Evolutionary conservation across 2,113 vertebrate genomes (phyloP).

Genomic region (Nestor notabilis): DNA sequence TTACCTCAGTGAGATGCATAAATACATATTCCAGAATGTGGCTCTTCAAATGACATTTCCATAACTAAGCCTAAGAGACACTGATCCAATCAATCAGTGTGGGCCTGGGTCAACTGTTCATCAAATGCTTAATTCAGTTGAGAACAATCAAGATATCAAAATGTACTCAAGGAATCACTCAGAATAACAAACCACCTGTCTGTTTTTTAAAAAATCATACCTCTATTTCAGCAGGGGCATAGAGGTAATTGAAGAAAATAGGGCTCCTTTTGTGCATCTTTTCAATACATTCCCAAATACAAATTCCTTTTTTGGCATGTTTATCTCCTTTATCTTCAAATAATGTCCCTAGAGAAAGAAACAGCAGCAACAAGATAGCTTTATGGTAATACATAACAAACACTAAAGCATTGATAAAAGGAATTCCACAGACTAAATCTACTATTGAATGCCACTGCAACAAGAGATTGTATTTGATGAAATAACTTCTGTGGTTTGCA

Average conservation of each 20-base stretch:
- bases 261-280: slow-evolving; percentile 91
- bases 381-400: background rate
- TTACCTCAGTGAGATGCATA: background rate
- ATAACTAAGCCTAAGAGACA: background rate
- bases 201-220: slow-evolving; percentile 51
- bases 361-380: background rate
- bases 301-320: slow-evolving; percentile 90
- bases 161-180: background rate
- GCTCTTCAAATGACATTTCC: background rate
- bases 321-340: slow-evolving; percentile 98
- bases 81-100: background rate
- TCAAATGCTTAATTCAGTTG: background rate
- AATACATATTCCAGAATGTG: background rate
- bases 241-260: slow-evolving; percentile 96
- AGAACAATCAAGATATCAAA: background rate
- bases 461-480: background rate
- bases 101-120: background rate
- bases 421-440: background rate
- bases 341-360: slow-evolving; percentile 82
- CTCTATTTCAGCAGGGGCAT: slow-evolving; percentile 84
- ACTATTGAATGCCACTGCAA: background rate
- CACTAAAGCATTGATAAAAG: background rate
- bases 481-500: background rate
- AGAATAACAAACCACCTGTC: background rate
- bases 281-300: slow-evolving; percentile 96